Conservation (phyloP, 2,888 invertebrate genomes). For the Ptilodon capucinus region DNA sequence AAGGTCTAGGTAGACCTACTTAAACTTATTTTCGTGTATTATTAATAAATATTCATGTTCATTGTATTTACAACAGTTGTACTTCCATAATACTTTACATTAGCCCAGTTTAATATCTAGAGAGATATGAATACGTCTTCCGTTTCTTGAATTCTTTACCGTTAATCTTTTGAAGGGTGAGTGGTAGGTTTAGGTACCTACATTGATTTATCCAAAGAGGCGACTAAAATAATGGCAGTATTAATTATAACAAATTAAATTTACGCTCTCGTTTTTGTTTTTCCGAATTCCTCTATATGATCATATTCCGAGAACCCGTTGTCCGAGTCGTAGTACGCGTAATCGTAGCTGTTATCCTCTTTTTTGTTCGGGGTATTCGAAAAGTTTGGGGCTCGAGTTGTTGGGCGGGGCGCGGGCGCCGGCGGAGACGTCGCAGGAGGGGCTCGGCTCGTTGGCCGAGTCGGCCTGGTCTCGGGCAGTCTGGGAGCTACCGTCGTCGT, state of each 20-base stretch:
- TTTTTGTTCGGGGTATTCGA: constrained; percentile 79
- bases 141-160: background rate
- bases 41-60: background rate
- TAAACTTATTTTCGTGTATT: background rate
- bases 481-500: constrained; percentile 49
- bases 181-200: background rate
- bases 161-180: background rate
- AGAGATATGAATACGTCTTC: too few species aligned
- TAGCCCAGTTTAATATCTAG: background rate
- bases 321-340: constrained; percentile 91
- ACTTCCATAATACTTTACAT: constrained; percentile 11
- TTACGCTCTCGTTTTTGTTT: constrained; percentile 78
- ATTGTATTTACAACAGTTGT: constrained; percentile 31
- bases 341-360: constrained; percentile 90
- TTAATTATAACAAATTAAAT: constrained; percentile 30
- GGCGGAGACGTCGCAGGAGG: constrained; percentile 41
- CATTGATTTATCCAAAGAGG: constrained; percentile 55
- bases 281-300: constrained; percentile 85
- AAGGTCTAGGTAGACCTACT: too few species aligned
- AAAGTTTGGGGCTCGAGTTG: constrained; percentile 50
- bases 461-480: constrained; percentile 45
- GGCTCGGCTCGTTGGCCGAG: constrained; percentile 43
- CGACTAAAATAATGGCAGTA: constrained; percentile 78
- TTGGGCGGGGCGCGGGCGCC: constrained; percentile 38
- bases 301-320: constrained; percentile 83